Base-by-base conservation (phyloP, 2,888 invertebrate species). In the Andrena hattorfiana region DNA sequence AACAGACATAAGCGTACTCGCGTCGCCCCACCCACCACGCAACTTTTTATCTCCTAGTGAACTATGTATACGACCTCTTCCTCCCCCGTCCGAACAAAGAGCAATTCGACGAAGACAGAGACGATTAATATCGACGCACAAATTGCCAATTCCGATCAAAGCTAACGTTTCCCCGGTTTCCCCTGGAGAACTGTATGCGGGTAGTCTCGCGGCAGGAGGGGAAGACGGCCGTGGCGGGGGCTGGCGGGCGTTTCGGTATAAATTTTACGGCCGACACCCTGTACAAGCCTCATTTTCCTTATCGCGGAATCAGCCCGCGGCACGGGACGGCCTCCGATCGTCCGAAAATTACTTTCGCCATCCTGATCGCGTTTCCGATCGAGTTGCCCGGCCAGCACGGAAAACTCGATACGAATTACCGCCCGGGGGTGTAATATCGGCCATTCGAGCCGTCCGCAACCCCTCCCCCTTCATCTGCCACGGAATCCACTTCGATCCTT, bases 321-420 rank as follows among this genome's bases (percentile, higher is more conserved):
- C 76, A 26, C 51, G 60, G 42, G 69, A 23, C 77, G 77, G 48
- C 59, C 68, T 51, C 23, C 83, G 78, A 81, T 80, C 86, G 86
- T 75, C 86, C 89, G 86, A 89, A 88, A 88, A 89, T 89, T 89
- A 89, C 88, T 89, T 89, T 89, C 77, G 79, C 76, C 86, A 59
- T 85, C 86, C 83, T 81, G 87, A 87, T 88, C 89, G 83, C 83
- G 78, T 89, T 89, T 89, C 88, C 87, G 89, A 89, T 89, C 87
- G 85, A 89, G 78, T 88, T 83, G 83, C 71, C 81, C 76, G 74
- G 80, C 56, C 77, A 66, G 74, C 59, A 68, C 62, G 85, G 86
- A 86, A 89, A 89, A 88, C 88, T 89, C 89, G 88, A 89, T 87
- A 81, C 88, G 87, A 85, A 91, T 89, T 89, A 84, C 90, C 83